Evolutionary conservation across 2,113 vertebrate genomes (phyloP), one percentile per base, ranked within the genome.

Genomic region (Candoia aspera): DNA sequence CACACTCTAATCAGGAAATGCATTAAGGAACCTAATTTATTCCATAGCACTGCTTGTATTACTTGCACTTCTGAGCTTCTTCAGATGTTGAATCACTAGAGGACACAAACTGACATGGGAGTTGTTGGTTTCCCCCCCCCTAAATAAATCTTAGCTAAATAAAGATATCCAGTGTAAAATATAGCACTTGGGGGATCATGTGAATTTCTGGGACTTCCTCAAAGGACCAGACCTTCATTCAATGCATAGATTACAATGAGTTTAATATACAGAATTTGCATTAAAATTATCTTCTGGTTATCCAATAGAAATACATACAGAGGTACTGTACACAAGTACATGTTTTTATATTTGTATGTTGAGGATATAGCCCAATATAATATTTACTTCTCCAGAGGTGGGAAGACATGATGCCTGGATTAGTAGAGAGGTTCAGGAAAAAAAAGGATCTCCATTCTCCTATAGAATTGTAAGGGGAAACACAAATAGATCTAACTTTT

Each of bases 111-210:
- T 95, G 90, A 91, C 92, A 95, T 95, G 90, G 96, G 93, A 90
- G 90, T 93, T 96, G 94, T 96, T 94, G 23, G 23, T 15, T 46
- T 10, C 13, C 10, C 13, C 23, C 8, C 4, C 49, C 13, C 6
- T 89, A 79, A 88, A 95, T 64, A 91, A 87, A 94, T 97, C 95
- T 96, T 96, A 96, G 95, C 84, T 95, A 97, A 97, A 96, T 96
- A 94, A 97, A 95, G 96, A 93, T 93, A 91, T 94, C 94, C 95
- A 94, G 92, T 95, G 83, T 92, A 95, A 91, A 94, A 95, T 95
- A 92, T 90, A 90, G 84, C 93, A 97, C 92, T 94, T 90, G 91
- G 95, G 96, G 92, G 87, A 94, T 92, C 83, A 91, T 95, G 93
- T 93, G 93, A 97, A 93, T 95, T 90, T 96, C 23, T 93, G 93